A percentile compares a stretch with the other conserved stretches of the same genome.
Evolutionary conservation across 2,113 vertebrate species (phyloP).

Genomic region (Meriones unguiculatus): DNA sequence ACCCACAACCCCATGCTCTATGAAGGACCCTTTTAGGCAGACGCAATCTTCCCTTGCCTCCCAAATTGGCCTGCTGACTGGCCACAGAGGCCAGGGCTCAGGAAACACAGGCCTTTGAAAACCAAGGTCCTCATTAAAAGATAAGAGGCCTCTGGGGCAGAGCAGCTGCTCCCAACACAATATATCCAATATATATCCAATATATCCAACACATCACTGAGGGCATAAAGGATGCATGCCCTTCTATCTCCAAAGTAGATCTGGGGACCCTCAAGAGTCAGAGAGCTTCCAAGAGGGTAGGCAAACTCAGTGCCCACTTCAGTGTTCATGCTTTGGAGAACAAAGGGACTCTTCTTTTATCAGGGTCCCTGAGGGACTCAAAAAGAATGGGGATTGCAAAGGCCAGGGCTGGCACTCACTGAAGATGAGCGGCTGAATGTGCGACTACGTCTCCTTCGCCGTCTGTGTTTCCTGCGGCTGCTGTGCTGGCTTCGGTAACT

Average conservation of each 20-base stretch:
- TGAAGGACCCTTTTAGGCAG: slow-evolving; percentile 22
- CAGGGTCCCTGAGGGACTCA: slow-evolving; percentile 68
- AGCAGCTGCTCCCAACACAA: slow-evolving; percentile 50
- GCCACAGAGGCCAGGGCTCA: slow-evolving; percentile 60
- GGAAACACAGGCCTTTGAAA: slow-evolving; percentile 30
- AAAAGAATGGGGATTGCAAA: slow-evolving; percentile 77
- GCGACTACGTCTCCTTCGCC: slow-evolving; percentile 97
- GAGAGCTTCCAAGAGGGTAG: slow-evolving; percentile 37
- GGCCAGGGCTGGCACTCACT: slow-evolving; percentile 91
- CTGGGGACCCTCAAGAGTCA: slow-evolving; percentile 20
- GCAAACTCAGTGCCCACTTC: slow-evolving; percentile 37
- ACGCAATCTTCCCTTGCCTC: slow-evolving; percentile 60
- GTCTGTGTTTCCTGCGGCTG: slow-evolving; percentile 98
- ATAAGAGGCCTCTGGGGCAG: neutral
- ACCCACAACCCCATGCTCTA: slow-evolving; percentile 77
- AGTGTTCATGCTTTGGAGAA: slow-evolving; percentile 63
- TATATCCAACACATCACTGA: slow-evolving; percentile 53
- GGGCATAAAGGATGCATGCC: slow-evolving; percentile 16
- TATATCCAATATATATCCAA: slow-evolving; percentile 49
- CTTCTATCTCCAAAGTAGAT: slow-evolving; percentile 30
- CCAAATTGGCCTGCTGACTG: slow-evolving; percentile 45
- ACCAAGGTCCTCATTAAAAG: slow-evolving; percentile 39
- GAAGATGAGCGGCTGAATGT: slow-evolving; percentile 99
- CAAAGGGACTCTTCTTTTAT: slow-evolving; percentile 79
- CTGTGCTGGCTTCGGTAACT: slow-evolving; percentile 93